Evolutionary conservation across 2,888 invertebrate genomes (phyloP), one percentile per base, ranked within the genome.

Genomic region (Eutolmus rufibarbis): DNA sequence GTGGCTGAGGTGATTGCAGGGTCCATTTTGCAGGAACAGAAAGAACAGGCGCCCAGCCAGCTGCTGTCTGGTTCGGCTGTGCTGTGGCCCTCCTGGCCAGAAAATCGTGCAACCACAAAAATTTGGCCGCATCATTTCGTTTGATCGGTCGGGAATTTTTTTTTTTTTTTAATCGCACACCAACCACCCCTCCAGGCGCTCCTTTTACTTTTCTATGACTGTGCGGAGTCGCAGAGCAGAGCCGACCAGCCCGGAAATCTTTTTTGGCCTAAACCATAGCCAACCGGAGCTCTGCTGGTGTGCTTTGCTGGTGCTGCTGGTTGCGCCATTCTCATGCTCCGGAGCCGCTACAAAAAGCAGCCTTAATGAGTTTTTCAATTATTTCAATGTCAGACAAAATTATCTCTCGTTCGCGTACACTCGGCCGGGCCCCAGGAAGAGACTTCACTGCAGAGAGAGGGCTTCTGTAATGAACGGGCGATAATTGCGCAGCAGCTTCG

Each of bases 371-470:
- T 81, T 86, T 85, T 86, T 78, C 84, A 84, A 81, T 77, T 86
- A 86, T 86, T 79, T 88, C 88, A 88, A 88, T 88, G 88, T 88
- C 88, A 86, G 81, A 88, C 66, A 31, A 46, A 88, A 88, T 88
- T 86, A 88, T 88, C 82, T 86, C 66, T 76, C 66, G 34, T 77
- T 86, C 43, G 23, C 9, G 23, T 66, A 19, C 16, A 40, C 43
- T 46, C 31, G 85, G n/a, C 7, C 51, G 66, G 66, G 66, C 66
- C 12, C 66, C 57, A 31, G 79, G 79, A 43, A 40, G 31, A 79
- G 43, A 79, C 28, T 19, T 14, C 79, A 46, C 28, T 40, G 76
- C 76, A 66, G 76, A 76, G 82, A 82, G 37, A 34, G 37, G 37
- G 66, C 34, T 82, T 57, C 37, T n/a, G 66, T 66, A 57, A 66